These are phyloP conservation scores for Allobates femoralis DNA, from an alignment of 2,797 vertebrate genomes.

Conservation along the genomic window DNA sequence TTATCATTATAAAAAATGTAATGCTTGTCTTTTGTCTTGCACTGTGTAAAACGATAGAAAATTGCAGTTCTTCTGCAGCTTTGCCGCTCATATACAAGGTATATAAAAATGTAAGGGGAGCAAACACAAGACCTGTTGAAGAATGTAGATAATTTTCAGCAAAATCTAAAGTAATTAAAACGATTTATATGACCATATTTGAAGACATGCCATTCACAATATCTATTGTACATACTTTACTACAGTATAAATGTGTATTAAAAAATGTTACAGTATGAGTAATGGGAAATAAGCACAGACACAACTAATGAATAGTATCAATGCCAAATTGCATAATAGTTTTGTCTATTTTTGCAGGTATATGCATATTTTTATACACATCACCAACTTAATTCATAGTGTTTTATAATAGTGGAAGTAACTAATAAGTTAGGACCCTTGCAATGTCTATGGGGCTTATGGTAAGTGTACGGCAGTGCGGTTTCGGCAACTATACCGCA, in stretches of 20 bases:
- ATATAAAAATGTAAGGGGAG: neutral
- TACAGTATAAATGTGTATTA: neutral
- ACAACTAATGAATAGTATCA: too few relatives aligned
- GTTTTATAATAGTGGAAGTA: too few relatives aligned
- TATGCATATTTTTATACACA: too few relatives aligned
- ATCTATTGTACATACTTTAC: neutral
- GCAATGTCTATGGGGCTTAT: too few relatives aligned
- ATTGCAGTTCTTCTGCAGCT: neutral
- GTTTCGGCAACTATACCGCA: too few relatives aligned
- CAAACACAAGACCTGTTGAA: neutral
- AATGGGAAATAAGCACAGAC: too few relatives aligned
- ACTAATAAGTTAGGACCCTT: too few relatives aligned
- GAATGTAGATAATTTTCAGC: neutral
- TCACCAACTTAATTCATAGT: too few relatives aligned
- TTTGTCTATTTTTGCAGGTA: too few relatives aligned
- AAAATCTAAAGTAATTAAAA: neutral
- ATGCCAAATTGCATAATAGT: too few relatives aligned
- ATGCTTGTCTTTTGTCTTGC: neutral
- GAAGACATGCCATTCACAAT: neutral
- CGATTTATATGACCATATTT: neutral
- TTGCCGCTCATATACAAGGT: neutral
- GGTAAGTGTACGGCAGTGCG: too few relatives aligned
- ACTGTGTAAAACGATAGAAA: neutral
- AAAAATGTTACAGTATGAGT: neutral
- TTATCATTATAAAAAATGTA: constrained; percentile 25